Conservation (phyloP, 2,888 invertebrate genomes). For the Hirtodrosophila trivittata region DNA sequence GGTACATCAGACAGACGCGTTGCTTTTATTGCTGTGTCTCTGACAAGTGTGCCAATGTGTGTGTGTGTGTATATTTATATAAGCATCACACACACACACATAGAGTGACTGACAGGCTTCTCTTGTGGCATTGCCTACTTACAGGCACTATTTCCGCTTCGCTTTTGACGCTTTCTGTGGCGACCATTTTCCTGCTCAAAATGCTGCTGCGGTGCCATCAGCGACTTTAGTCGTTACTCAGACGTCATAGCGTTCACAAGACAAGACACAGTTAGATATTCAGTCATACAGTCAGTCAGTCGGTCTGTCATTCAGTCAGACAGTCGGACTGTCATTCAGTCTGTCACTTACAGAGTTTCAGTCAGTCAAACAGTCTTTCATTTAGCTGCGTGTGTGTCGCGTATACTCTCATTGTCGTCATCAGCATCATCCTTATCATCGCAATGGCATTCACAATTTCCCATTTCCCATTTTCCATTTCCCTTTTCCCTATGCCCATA, state of each 20-base stretch:
- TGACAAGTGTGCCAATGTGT: background rate
- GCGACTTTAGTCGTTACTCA: conserved; percentile 63
- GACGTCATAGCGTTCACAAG: conserved; percentile 62
- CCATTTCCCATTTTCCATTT: background rate
- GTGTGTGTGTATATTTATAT: conserved; percentile 16
- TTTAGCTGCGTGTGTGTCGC: conserved; percentile 12
- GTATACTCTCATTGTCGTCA: conserved; percentile 15
- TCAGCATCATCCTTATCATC: conserved; percentile 25
- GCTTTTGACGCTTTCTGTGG: conserved; percentile 61
- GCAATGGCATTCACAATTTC: conserved; percentile 26
- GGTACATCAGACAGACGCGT: conserved; percentile 24
- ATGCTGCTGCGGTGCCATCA: conserved; percentile 59
- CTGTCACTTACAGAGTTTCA: conserved; percentile 30
- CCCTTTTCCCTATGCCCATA: too few relatives aligned
- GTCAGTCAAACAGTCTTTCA: conserved; percentile 14
- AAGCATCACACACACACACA: conserved; percentile 2
- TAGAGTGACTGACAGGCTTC: conserved; percentile 10
- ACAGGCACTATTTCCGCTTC: conserved; percentile 78
- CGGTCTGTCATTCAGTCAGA: conserved; percentile 13
- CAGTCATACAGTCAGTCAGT: conserved; percentile 21
- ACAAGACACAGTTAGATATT: conserved; percentile 13
- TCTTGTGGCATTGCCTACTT: conserved; percentile 62
- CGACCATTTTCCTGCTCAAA: conserved; percentile 37
- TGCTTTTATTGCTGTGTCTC: background rate
- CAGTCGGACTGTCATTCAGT: conserved; percentile 10